Base-by-base conservation (phyloP, 2,888 invertebrate genomes). In the Agrochola litura region DNA sequence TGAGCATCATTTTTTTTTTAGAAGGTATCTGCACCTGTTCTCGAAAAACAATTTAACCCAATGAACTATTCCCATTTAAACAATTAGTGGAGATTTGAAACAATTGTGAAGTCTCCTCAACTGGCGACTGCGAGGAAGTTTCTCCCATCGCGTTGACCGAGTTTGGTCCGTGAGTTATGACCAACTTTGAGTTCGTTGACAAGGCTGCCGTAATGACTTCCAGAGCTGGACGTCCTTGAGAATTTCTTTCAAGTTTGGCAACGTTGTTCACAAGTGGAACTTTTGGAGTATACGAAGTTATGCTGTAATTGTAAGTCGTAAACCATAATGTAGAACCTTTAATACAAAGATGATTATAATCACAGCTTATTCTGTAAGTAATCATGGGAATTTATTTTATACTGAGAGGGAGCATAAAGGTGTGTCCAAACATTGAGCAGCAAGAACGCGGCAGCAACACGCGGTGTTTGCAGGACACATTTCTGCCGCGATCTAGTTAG, bases 131-230 rank as follows among this genome's bases (percentile, higher is more conserved):
- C 37, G 69, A 22, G 43, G 43, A 86, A 88, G 81, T 88, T 86
- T 76, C 63, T 58, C 68, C 76, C 72, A 81, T 86, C 63, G 73
- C 68, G 72, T 72, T 86, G 88, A 58, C 77, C 68, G 63, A 86
- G 72, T 86, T 88, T 14, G 60, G 77, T 77, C 66, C 56, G 41
- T 68, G 76, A 88, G 88, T 86, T 88, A 86, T 86, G 81, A 88
- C 79, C 81, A 76, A 81, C 70, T 86, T 83, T 64, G 61, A 60
- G 71, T 75, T 60, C 63, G 76, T 72, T 86, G 83, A 79, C 74
- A 86, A 76, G 71, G 41, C 75, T 73, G 63, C 49, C 37, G 63
- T 86, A 83, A 79, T 83, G 88, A 86, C 81, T 79, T 73, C 41
- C 46, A 63, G 64, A 58, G 54, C 49, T 81, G 25, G 64, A 30